Conservation (phyloP, 2,797 vertebrate genomes). For the Masticophis lateralis region DNA sequence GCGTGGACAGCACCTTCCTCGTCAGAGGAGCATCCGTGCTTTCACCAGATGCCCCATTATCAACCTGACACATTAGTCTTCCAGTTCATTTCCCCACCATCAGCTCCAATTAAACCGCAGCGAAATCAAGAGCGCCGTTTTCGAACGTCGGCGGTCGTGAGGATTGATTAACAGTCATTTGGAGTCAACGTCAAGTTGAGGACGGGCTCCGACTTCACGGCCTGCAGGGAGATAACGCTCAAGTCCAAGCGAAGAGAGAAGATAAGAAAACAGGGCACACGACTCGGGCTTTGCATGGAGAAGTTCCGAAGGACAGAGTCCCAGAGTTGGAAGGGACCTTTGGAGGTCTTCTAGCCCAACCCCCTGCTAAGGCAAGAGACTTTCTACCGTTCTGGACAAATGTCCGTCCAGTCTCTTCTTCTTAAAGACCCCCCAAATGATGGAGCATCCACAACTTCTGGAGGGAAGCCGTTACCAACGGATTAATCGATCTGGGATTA, state of each 20-base stretch:
- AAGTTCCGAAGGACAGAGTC: neutral
- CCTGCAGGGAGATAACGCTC: neutral
- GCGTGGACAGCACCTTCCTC: neutral
- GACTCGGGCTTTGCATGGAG: neutral
- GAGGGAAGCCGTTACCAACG: too few species aligned
- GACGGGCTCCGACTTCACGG: neutral
- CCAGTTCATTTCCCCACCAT: neutral
- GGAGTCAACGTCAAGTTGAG: neutral
- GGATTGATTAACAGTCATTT: neutral
- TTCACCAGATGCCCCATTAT: neutral
- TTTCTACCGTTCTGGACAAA: too few species aligned
- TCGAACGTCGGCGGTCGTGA: neutral
- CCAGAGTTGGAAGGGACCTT: neutral
- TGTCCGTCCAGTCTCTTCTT: too few species aligned
- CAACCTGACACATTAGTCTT: neutral
- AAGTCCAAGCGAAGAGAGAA: neutral
- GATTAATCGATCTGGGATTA: too few species aligned
- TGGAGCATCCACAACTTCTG: too few species aligned
- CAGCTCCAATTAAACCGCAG: neutral
- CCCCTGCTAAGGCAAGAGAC: too few species aligned
- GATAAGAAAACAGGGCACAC: neutral
- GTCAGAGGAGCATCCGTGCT: neutral
- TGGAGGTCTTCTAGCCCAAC: neutral
- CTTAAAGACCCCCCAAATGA: too few species aligned
- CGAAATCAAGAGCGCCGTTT: neutral